Percentiles rank a stretch among this genome's conserved stretches.
These are phyloP conservation scores for Acrocyrtus sp. DNA, from an alignment of 2,888 invertebrate species.

Conservation along the genomic window DNA sequence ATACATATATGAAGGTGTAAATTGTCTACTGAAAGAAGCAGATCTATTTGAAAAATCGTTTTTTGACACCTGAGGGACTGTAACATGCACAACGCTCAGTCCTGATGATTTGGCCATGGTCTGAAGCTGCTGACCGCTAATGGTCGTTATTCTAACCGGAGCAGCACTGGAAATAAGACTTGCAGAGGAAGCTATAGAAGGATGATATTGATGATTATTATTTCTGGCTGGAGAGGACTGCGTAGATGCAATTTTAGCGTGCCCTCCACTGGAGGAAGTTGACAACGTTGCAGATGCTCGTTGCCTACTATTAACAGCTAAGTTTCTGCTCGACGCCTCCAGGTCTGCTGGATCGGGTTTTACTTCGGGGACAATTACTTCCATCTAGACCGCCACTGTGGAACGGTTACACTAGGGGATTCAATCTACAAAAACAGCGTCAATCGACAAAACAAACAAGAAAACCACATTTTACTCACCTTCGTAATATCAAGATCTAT, in stretches of 20 bases:
- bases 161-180: slow-evolving; percentile 41
- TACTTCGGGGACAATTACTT: slow-evolving; percentile 61
- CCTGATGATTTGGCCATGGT: slow-evolving; percentile 67
- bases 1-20: too few species aligned
- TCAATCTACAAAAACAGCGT: slow-evolving; percentile 41
- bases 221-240: slow-evolving; percentile 18
- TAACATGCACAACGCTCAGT: slow-evolving; percentile 88
- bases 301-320: slow-evolving; percentile 35
- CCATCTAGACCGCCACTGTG: slow-evolving; percentile 62
- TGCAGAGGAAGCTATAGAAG: slow-evolving; percentile 38
- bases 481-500: too few species aligned
- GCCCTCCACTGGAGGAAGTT: slow-evolving; percentile 29
- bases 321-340: slow-evolving; percentile 48
- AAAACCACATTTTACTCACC: slow-evolving; percentile 42
- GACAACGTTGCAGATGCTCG: slow-evolving; percentile 33
- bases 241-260: slow-evolving; percentile 19
- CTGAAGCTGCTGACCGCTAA: slow-evolving; percentile 61
- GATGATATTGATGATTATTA: slow-evolving; percentile 25
- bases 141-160: slow-evolving; percentile 62
- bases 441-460: slow-evolving; percentile 26
- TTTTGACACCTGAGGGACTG: slow-evolving; percentile 70
- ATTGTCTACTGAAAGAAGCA: neutral
- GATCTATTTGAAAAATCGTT: too few species aligned
- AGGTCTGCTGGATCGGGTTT: slow-evolving; percentile 57
- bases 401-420: slow-evolving; percentile 39